These are phyloP conservation scores for Eonycteris spelaea DNA, from an alignment of 2,113 vertebrate species.

Conservation along the genomic window DNA sequence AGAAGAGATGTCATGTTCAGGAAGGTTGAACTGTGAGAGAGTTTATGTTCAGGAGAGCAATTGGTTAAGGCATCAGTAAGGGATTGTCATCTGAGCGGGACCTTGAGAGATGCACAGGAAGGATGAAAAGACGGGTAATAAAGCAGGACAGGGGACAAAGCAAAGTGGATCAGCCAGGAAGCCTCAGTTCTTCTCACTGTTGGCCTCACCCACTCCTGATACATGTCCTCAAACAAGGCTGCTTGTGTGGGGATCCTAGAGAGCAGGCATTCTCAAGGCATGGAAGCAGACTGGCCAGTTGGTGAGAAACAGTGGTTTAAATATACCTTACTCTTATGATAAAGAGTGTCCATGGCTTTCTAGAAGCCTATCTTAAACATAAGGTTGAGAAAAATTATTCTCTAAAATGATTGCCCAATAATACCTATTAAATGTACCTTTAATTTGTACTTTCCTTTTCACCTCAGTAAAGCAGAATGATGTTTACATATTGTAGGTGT, in stretches of 20 bases:
- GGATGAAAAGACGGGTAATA: neutral
- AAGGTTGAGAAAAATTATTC: neutral
- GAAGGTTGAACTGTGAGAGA: neutral
- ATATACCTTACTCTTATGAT: neutral
- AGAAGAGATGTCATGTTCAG: neutral
- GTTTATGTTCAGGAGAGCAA: neutral
- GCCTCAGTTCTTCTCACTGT: neutral
- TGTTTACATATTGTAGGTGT: neutral
- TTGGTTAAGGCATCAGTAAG: neutral
- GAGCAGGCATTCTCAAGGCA: neutral
- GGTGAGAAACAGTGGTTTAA: neutral
- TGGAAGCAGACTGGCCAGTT: neutral
- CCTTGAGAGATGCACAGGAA: neutral
- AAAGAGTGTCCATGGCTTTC: neutral
- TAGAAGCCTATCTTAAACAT: neutral
- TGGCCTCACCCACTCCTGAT: neutral
- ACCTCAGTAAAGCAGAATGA: neutral
- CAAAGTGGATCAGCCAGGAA: neutral
- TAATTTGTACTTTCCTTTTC: neutral
- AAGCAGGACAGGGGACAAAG: neutral
- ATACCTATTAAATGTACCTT: neutral
- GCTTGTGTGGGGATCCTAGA: neutral
- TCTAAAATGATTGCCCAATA: neutral
- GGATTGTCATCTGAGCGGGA: neutral
- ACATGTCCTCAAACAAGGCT: neutral